These are phyloP conservation scores for Electrona antarctica DNA, from an alignment of 2,113 vertebrate species.

Conservation along the genomic window DNA sequence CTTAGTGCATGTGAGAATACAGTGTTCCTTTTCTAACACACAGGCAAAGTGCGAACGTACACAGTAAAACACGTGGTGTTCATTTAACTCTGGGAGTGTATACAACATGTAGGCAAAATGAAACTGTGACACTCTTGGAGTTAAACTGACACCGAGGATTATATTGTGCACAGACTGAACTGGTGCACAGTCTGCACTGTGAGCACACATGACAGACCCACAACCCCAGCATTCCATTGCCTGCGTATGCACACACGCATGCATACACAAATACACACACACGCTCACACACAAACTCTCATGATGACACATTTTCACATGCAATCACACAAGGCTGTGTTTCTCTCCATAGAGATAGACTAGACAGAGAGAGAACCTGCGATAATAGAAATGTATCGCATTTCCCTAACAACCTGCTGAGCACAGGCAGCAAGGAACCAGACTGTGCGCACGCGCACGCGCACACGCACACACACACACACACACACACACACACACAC, in stretches of 20 bases:
- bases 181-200: too few relatives aligned
- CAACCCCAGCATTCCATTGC: too few relatives aligned
- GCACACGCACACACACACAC: too few relatives aligned
- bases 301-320: slow-evolving; percentile 43
- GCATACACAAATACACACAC: neutral
- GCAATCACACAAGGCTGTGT: slow-evolving; percentile 58
- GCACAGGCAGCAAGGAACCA: slow-evolving; percentile 27
- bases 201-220: too few relatives aligned
- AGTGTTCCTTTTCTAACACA: slow-evolving; percentile 49
- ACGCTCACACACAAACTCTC: slow-evolving; percentile 23
- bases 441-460: too few relatives aligned
- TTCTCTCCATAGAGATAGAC: slow-evolving; percentile 54
- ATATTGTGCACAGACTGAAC: too few relatives aligned
- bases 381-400: slow-evolving; percentile 44
- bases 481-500: too few relatives aligned
- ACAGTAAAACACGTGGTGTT: too few relatives aligned
- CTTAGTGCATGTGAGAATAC: slow-evolving; percentile 71
- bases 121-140: too few relatives aligned
- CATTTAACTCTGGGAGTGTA: too few relatives aligned
- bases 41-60: neutral
- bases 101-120: too few relatives aligned
- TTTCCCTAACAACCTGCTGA: slow-evolving; percentile 46
- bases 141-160: too few relatives aligned
- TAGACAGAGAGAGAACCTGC: slow-evolving; percentile 41
- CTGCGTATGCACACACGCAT: neutral